phyloP scores from a whole-genome alignment of 2,113 vertebrate species.

The Eudyptes chrysolophus region DNA sequence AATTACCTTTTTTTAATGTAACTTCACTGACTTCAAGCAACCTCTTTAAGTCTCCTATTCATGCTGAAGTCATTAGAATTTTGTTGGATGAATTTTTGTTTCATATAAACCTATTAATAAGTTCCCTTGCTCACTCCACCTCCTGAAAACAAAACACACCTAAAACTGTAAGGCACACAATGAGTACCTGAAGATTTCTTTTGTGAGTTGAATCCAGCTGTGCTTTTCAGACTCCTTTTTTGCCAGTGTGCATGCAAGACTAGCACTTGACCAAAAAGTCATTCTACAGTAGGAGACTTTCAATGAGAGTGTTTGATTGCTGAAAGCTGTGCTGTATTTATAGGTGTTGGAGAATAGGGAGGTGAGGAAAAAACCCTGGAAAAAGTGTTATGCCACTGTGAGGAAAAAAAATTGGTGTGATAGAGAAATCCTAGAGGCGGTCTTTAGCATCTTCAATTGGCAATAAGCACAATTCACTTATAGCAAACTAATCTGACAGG shows the following conservation, averaged over 20 bases:
- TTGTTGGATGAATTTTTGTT: not conserved
- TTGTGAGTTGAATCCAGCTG: not conserved
- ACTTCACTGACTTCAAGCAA: not conserved
- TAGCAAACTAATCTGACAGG: not conserved
- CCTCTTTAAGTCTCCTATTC: not conserved
- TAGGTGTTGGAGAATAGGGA: not conserved
- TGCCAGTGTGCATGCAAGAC: not conserved
- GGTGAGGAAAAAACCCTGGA: not conserved
- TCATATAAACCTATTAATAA: not conserved
- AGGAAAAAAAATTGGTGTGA: not conserved
- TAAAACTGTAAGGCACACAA: not conserved
- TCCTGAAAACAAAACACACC: not conserved
- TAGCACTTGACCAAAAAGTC: not conserved
- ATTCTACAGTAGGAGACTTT: not conserved
- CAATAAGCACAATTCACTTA: not conserved
- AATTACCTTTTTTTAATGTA: not conserved
- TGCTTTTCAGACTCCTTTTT: not conserved
- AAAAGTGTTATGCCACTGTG: not conserved
- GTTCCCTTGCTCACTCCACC: not conserved
- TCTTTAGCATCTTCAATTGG: not conserved
- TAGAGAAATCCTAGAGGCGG: not conserved
- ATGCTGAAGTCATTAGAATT: not conserved
- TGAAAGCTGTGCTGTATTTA: not conserved
- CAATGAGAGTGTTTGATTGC: not conserved
- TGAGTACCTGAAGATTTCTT: not conserved